Percentiles rank a stretch among this genome's conserved stretches.
phyloP scores from a whole-genome alignment of 1,140 invertebrate species.

The Gryon sp. region DNA sequence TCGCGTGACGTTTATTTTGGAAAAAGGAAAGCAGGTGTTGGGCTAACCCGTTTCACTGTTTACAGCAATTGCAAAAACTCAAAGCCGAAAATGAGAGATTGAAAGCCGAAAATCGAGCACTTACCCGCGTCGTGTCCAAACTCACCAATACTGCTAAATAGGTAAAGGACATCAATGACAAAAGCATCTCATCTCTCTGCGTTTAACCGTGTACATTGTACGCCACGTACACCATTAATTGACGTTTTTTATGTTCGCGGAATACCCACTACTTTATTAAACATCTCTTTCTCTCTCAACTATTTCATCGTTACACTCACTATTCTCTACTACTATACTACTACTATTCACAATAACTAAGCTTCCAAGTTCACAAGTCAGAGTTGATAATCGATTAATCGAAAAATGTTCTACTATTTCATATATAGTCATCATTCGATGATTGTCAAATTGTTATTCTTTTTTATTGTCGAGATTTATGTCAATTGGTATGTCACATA shows the following conservation, averaged over 20 bases:
- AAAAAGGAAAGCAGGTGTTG: constrained; percentile 61
- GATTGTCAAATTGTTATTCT: too few relatives aligned
- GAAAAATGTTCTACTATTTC: constrained; percentile 3
- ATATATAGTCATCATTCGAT: too few relatives aligned
- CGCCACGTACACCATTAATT: constrained; percentile 72
- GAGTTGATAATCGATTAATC: constrained; percentile 6
- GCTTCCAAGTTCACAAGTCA: constrained; percentile 35
- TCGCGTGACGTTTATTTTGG: constrained; percentile 26
- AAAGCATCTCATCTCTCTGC: constrained; percentile 74
- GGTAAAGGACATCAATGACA: constrained; percentile 82
- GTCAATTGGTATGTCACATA: too few relatives aligned
- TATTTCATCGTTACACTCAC: constrained; percentile 66
- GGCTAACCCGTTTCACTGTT: constrained; percentile 81
- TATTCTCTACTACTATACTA: constrained; percentile 14
- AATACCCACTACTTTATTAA: constrained; percentile 57
- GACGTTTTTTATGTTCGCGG: constrained; percentile 63
- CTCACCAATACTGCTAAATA: constrained; percentile 93
- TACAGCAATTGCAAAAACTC: constrained; percentile 98
- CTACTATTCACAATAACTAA: constrained; percentile 61
- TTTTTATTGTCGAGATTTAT: too few relatives aligned
- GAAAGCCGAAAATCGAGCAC: constrained; percentile 96
- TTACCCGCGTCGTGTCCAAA: constrained; percentile 97
- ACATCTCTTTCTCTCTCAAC: constrained; percentile 44
- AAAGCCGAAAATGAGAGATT: constrained; percentile 98
- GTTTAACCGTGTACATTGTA: constrained; percentile 77